Conservation (phyloP, 2,888 invertebrate genomes). For the Tipula helvola region DNA sequence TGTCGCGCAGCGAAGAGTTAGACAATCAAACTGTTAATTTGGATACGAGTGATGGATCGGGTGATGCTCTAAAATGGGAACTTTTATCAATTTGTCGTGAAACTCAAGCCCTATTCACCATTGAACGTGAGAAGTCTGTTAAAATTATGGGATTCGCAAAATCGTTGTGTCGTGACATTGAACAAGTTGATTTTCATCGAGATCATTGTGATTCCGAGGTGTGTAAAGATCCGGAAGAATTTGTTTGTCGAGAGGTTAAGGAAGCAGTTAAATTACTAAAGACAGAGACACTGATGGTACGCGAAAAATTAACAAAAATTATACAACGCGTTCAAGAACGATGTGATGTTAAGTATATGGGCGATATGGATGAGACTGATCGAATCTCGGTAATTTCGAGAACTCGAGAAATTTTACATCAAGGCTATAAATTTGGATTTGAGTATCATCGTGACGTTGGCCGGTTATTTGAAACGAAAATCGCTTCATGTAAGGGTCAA, state of each 20-base stretch:
- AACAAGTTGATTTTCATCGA: conserved; percentile 38
- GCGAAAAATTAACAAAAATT: conserved; percentile 34
- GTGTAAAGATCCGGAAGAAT: conserved; percentile 34
- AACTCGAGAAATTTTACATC: conserved; percentile 65
- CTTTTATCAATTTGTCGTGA: conserved; percentile 52
- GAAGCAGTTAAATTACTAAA: conserved; percentile 48
- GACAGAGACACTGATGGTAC: conserved; percentile 32
- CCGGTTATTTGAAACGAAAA: conserved; percentile 38
- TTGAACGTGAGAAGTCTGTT: conserved; percentile 64
- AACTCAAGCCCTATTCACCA: conserved; percentile 65
- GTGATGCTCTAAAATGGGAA: conserved; percentile 29
- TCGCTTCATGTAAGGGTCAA: conserved; percentile 31
- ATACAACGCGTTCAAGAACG: conserved; percentile 30
- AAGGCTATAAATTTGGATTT: conserved; percentile 82
- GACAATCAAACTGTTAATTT: conserved; percentile 29
- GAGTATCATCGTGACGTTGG: conserved; percentile 50
- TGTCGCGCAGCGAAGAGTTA: conserved; percentile 36
- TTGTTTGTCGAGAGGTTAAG: conserved; percentile 43
- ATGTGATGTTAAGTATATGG: conserved; percentile 28
- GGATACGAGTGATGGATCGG: conserved; percentile 24
- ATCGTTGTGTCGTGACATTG: conserved; percentile 54
- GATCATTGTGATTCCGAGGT: conserved; percentile 33
- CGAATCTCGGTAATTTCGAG: conserved; percentile 46
- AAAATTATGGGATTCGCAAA: conserved; percentile 74
- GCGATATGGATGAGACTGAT: conserved; percentile 36